Percentiles rank a stretch among this genome's conserved stretches.
Conservation (phyloP, 2,797 vertebrate genomes). For the Gorsachius magnificus region DNA sequence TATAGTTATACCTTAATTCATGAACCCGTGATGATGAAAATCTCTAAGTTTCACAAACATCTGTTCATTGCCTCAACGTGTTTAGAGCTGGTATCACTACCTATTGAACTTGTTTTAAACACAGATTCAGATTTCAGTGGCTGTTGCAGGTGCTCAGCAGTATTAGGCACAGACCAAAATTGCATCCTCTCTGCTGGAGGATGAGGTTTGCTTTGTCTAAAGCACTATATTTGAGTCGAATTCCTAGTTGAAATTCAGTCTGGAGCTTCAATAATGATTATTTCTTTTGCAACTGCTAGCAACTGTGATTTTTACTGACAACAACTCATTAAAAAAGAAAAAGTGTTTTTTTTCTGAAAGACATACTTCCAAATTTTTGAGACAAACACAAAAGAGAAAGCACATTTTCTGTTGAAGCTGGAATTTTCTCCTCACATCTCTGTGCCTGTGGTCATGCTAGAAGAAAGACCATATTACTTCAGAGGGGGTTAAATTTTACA, state of each 20-base stretch:
- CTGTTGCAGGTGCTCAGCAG: not conserved
- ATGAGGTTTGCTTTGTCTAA: not conserved
- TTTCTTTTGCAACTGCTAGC: not conserved
- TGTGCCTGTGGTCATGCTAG: not conserved
- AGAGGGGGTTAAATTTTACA: not conserved
- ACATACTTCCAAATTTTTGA: not conserved
- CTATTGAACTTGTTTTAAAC: not conserved
- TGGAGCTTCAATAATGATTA: not conserved
- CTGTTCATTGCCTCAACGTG: not conserved
- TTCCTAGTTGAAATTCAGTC: constrained; percentile 9
- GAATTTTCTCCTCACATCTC: not conserved
- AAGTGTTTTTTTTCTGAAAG: not conserved
- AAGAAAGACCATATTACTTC: not conserved
- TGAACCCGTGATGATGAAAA: not conserved
- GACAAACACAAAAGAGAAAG: not conserved
- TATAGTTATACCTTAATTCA: not conserved
- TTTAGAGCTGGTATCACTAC: not conserved
- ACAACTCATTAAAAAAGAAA: not conserved
- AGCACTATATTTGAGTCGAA: not conserved
- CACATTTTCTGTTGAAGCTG: not conserved
- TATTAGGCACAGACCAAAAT: not conserved
- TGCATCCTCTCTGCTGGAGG: not conserved
- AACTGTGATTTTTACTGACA: constrained; percentile 13
- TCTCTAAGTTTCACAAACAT: not conserved
- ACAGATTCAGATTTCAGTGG: not conserved